Evolutionary conservation across 2,888 invertebrate species (phyloP).

Genomic region (Hoplodrina ambigua): DNA sequence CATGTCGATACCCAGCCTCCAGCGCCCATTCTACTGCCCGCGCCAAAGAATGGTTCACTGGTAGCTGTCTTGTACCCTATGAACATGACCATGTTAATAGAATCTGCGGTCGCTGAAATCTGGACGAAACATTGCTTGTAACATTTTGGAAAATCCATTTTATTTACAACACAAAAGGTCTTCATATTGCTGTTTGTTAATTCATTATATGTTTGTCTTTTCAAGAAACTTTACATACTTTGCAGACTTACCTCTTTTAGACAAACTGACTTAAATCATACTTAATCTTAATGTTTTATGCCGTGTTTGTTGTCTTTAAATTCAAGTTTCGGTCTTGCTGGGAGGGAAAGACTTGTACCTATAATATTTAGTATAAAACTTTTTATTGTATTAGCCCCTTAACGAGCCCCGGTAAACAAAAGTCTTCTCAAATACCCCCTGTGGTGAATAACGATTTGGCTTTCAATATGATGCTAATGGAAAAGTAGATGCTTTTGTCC

Average conservation of each 20-base stretch:
- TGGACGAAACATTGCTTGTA: background rate
- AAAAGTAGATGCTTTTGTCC: background rate
- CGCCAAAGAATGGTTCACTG: conserved; percentile 89
- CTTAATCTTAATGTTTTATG: background rate
- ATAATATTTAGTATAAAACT: background rate
- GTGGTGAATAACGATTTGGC: background rate
- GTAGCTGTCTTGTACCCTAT: conserved; percentile 82
- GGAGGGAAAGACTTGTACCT: background rate
- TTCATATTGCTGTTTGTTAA: background rate
- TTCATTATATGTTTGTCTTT: background rate
- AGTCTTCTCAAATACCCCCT: background rate
- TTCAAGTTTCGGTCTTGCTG: background rate
- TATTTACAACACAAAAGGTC: background rate
- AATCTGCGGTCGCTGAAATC: background rate
- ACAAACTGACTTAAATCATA: background rate
- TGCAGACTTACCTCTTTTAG: background rate
- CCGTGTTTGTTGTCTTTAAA: background rate
- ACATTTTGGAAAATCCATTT: background rate
- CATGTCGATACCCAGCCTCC: conserved; percentile 94
- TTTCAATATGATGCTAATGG: background rate
- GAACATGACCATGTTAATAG: conserved; percentile 38
- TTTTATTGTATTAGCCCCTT: background rate
- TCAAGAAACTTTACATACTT: background rate
- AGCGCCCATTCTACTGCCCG: conserved; percentile 93
- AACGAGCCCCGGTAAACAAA: background rate